Evolutionary conservation across 2,113 vertebrate genomes (phyloP), one percentile per base, ranked within the genome.

Genomic region (Corythornis cristatus): DNA sequence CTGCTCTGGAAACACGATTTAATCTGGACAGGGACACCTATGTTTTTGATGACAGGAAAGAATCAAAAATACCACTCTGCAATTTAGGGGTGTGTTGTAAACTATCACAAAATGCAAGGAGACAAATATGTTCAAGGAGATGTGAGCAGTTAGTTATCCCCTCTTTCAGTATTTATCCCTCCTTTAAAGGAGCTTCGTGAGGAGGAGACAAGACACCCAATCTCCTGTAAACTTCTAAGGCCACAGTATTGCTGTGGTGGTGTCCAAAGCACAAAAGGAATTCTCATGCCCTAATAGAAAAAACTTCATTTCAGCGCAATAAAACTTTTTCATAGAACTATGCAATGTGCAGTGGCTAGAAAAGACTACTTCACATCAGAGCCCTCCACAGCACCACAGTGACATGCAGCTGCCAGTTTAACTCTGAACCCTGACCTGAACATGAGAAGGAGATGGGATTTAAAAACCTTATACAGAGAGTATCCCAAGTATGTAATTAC

Each of bases 341-440:
- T 6, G 20, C 35, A 28, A 48, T 0, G 0, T 15, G 56, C 31
- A 66, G 18, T 1, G 50, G 21, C 61, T 72, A 67, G n/a, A 74
- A 83, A 8, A 83, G 18, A 67, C 3, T 33, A 11, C 8, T 28
- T 35, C 43, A n/a, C 48, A 37, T 42, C 79, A 62, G 35, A 86
- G 46, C 42, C 46, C 85, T 23, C 21, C 66, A 54, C 2, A 72
- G 0, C 4, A 20, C 14, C 31, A 51, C 46, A 50, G 37, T 50
- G 51, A 58, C 48, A 12, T 3, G 21, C 25, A 86, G 29, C 68
- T 83, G 88, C n/a, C 73, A 77, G 43, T 64, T 86, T 65, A 64
- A 88, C 60, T 80, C 56, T 37, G 31, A 93, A 90, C 80, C n/a
- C 40, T 74, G 66, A 58, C 33, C 66, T 72, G 31, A 64, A 60